Evolutionary conservation across 2,797 vertebrate genomes (phyloP).

Genomic region (Lacerta bilineata): DNA sequence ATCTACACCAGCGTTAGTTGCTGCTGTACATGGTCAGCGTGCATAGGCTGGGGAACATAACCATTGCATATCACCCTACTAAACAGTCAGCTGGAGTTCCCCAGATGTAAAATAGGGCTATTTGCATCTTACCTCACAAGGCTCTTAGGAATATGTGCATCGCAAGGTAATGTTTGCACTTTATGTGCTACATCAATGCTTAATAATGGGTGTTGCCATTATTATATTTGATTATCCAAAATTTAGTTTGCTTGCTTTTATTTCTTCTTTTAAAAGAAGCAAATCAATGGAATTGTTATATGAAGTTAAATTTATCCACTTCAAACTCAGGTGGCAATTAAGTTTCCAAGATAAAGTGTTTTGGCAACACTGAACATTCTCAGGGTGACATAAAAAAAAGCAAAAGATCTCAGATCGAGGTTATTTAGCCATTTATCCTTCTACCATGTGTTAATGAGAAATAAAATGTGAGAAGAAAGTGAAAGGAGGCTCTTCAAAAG

Average conservation of each 20-base stretch:
- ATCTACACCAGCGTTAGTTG: neutral
- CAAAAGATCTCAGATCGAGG: constrained; percentile 53
- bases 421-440: constrained; percentile 67
- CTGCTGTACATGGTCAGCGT: neutral
- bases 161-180: neutral
- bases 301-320: constrained; percentile 54
- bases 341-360: constrained; percentile 48
- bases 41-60: neutral
- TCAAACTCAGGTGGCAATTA: constrained; percentile 64
- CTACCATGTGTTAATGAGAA: constrained; percentile 63
- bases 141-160: neutral
- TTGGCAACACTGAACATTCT: constrained; percentile 71
- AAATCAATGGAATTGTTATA: constrained; percentile 45
- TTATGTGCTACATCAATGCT: neutral
- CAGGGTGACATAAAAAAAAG: constrained; percentile 55
- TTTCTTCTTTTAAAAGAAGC: neutral
- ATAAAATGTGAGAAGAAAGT: constrained; percentile 68
- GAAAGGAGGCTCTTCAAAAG: constrained; percentile 52
- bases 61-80: neutral
- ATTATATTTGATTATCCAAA: neutral
- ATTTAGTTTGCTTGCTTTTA: neutral
- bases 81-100: neutral
- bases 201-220: neutral
- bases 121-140: neutral
- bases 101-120: neutral